Percentiles rank a stretch among this genome's conserved stretches.
These are phyloP conservation scores for Grapholita molesta DNA, from an alignment of 1,140 invertebrate species.

Conservation along the genomic window DNA sequence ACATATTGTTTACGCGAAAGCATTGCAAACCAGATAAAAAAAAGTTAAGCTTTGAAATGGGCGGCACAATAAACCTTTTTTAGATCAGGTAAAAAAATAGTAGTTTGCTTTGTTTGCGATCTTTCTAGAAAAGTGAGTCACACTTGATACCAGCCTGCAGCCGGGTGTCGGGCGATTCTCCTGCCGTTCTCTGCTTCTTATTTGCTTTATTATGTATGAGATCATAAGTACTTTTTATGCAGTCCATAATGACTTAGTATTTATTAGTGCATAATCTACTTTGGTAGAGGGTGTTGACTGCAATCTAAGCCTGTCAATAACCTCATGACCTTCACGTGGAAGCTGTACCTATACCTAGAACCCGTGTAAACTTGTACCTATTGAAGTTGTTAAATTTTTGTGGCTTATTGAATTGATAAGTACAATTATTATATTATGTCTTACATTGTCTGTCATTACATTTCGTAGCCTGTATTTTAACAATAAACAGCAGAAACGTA, in stretches of 20 bases:
- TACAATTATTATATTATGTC: too few relatives aligned
- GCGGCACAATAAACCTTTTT: background rate
- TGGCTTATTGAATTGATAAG: too few relatives aligned
- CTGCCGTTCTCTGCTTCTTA: background rate
- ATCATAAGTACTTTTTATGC: background rate
- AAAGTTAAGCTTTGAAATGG: background rate
- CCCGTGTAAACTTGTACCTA: too few relatives aligned
- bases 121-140: background rate
- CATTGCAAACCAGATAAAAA: background rate
- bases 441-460: too few relatives aligned
- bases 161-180: background rate
- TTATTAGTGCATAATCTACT: background rate
- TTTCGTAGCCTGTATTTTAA: too few relatives aligned
- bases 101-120: conserved; percentile 1
- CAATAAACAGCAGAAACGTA: too few relatives aligned
- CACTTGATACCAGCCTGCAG: background rate
- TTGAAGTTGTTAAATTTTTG: too few relatives aligned
- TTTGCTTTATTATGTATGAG: background rate
- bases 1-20: background rate
- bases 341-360: background rate
- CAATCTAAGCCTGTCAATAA: background rate
- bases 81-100: background rate
- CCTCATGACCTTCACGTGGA: background rate
- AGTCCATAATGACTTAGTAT: background rate
- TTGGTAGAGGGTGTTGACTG: background rate